A percentile compares a stretch with the other conserved stretches of the same genome.
These are phyloP conservation scores for Sebastolobus altivelis DNA, from an alignment of 2,797 vertebrate genomes.

Conservation along the genomic window DNA sequence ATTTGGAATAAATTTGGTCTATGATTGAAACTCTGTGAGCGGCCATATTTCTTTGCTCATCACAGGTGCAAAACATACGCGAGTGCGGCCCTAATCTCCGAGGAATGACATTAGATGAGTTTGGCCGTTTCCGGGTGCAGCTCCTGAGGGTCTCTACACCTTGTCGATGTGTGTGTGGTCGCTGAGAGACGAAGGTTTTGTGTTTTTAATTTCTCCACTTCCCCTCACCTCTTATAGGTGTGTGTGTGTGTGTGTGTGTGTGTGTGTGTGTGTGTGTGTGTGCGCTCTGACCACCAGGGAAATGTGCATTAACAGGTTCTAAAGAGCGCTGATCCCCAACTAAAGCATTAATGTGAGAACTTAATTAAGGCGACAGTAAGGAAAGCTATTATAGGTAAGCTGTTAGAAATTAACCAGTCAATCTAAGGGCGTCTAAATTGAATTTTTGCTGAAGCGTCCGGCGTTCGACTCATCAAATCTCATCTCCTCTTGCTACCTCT, in stretches of 20 bases:
- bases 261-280: conserved; percentile 43
- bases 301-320: conserved; percentile 88
- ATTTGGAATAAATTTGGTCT: conserved; percentile 40
- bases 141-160: conserved; percentile 31
- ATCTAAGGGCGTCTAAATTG: conserved; percentile 86
- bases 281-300: conserved; percentile 88
- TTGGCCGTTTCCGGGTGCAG: conserved; percentile 39
- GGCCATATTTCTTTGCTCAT: conserved; percentile 6
- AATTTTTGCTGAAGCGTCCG: conserved; percentile 88
- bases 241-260: conserved; percentile 8
- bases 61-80: conserved; percentile 13
- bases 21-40: conserved; percentile 37
- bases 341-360: conserved; percentile 88
- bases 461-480: conserved; percentile 84
- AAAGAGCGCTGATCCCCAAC: conserved; percentile 77
- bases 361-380: conserved; percentile 94
- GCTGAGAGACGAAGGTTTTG: conserved; percentile 28
- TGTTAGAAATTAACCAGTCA: conserved; percentile 90
- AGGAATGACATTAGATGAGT: conserved; percentile 27
- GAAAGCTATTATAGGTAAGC: conserved; percentile 88
- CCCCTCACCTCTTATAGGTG: conserved; percentile 21
- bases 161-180: conserved; percentile 35
- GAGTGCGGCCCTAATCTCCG: conserved; percentile 11
- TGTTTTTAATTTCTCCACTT: conserved; percentile 56
- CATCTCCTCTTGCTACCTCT: conserved; percentile 84